Evolutionary conservation across 2,113 vertebrate genomes (phyloP).

Genomic region (Madoqua kirkii): DNA sequence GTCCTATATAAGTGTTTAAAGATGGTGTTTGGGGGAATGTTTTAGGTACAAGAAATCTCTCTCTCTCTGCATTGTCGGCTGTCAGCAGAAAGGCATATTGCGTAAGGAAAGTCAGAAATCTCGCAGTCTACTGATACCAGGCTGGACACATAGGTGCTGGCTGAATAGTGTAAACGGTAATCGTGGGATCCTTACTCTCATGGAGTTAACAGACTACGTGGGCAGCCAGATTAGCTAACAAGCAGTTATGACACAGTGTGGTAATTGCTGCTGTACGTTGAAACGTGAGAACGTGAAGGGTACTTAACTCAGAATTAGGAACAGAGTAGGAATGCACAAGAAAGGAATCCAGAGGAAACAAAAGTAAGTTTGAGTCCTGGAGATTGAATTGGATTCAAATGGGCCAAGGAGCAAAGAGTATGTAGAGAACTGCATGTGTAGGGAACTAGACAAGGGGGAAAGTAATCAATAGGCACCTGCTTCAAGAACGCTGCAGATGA

Average conservation of each 20-base stretch:
- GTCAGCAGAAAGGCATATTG: background rate
- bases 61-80: background rate
- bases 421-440: background rate
- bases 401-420: background rate
- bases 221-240: background rate
- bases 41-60: background rate
- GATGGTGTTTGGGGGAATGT: background rate
- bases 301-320: background rate
- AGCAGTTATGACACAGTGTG: background rate
- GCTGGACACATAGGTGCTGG: background rate
- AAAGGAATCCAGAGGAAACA: background rate
- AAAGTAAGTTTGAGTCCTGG: background rate
- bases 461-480: background rate
- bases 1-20: background rate
- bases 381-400: background rate
- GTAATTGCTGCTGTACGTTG: background rate
- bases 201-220: background rate
- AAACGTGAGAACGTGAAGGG: background rate
- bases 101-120: background rate
- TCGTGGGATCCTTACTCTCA: background rate
- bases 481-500: background rate
- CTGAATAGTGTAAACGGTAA: background rate
- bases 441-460: background rate
- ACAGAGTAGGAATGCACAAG: background rate
- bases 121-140: background rate